Evolutionary conservation across 2,888 invertebrate species (phyloP), one percentile per base, ranked within the genome.

Genomic region (Timandra comae): DNA sequence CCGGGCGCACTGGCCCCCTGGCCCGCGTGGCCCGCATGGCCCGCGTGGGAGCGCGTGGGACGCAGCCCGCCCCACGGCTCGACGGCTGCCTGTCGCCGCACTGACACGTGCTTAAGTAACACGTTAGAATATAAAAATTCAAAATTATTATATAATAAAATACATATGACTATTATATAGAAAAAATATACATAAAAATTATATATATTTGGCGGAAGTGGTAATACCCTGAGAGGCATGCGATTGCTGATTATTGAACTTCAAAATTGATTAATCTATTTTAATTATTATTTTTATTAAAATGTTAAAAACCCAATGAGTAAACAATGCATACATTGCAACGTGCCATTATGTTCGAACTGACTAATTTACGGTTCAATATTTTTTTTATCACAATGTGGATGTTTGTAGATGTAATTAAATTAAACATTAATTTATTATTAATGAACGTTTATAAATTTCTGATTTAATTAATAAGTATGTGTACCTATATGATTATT

Each of bases 181-280:
- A 75, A 68, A 77, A 82, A 80, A 73, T 80, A 78, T 80, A 81
- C 74, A 73, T 74, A 73, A 76, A n/a, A 76, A 76, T 73, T 77
- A 82, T 82, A 80, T 24, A 16, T 85, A 84, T 85, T 80, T 68
- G 78, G 76, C 76, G 80, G 78, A 79, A 78, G 84, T 88, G 91
- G 91, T 91, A 87, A 88, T 89, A 91, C 91, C 91, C 91, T 91
- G 89, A 90, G 88, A 90, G 91, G 92, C 91, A 91, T 82, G 81
- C 69, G 70, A 75, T 75, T 72, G 75, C 63, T 71, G 67, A 75
- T 58, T 74, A 65, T 84, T 84, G 69, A 81, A 75, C 70, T 58
- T 81, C 82, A 73, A 86, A 85, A 82, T 84, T 85, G 44, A 73
- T 70, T 33, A 64, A 51, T 71, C 62, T 65, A 58, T 69, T 65